Conservation (phyloP, 1,140 invertebrate species). For the Palaemon carinicauda region DNA sequence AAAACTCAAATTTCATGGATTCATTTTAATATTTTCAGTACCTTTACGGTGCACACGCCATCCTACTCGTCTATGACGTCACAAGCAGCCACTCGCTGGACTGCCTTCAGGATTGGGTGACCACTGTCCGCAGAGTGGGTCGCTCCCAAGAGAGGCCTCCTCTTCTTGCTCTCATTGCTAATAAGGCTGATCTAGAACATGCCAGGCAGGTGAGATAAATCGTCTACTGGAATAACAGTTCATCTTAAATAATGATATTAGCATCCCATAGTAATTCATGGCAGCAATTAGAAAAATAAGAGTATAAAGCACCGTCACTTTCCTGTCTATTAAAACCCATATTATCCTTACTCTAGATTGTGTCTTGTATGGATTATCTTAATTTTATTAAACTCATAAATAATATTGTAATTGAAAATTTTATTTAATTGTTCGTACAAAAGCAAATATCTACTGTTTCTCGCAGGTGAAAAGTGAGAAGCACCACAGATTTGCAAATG, state of each 20-base stretch:
- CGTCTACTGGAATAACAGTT: too few species aligned
- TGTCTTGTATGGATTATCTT: neutral
- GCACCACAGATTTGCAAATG: constrained; percentile 79
- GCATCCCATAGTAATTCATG: too few species aligned
- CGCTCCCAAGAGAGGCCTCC: constrained; percentile 70
- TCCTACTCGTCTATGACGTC: constrained; percentile 87
- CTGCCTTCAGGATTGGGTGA: constrained; percentile 78
- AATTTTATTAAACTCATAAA: neutral
- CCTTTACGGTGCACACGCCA: constrained; percentile 65
- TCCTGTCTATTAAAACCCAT: too few species aligned
- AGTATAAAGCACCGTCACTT: too few species aligned
- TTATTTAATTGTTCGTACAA: neutral
- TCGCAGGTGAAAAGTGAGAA: constrained; percentile 80
- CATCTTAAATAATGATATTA: too few species aligned
- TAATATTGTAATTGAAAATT: too few species aligned
- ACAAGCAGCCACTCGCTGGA: constrained; percentile 85
- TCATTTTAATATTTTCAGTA: constrained; percentile 67
- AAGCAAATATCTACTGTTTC: constrained; percentile 64
- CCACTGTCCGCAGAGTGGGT: constrained; percentile 71
- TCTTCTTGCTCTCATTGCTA: constrained; percentile 80
- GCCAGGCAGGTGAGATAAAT: constrained; percentile 38
- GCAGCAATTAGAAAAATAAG: too few species aligned
- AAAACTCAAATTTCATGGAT: neutral
- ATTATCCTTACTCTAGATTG: too few species aligned
- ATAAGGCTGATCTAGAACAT: constrained; percentile 89